Evolutionary conservation across 2,888 invertebrate species (phyloP).

Genomic region (Caradrina clavipalpis): DNA sequence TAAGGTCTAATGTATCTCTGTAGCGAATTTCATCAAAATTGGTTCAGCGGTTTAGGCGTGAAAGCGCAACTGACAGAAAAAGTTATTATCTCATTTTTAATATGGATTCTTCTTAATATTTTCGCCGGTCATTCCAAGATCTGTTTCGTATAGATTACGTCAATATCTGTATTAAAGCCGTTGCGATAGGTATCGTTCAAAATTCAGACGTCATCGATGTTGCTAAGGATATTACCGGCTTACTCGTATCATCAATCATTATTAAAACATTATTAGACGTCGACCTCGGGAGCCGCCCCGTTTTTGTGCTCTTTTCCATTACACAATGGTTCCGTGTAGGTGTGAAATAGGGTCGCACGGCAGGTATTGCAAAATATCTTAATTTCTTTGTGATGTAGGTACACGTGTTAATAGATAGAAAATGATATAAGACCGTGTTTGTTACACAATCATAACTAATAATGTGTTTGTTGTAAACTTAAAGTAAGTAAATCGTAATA

Average conservation of each 20-base stretch:
- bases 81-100: no score
- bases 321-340: slow-evolving; percentile 62
- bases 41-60: no score
- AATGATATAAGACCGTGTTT: slow-evolving; percentile 5
- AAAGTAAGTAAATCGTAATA: neutral
- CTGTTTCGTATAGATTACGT: slow-evolving; percentile 27
- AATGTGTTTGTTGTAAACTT: neutral
- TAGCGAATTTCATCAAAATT: no score
- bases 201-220: slow-evolving; percentile 55
- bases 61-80: no score
- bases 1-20: no score
- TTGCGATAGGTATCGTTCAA: slow-evolving; percentile 51
- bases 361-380: slow-evolving; percentile 48
- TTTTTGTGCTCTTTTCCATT: slow-evolving; percentile 63
- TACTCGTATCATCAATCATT: slow-evolving; percentile 64
- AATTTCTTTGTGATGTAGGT: slow-evolving; percentile 25
- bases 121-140: slow-evolving; percentile 25
- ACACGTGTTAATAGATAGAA: slow-evolving; percentile 14
- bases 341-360: slow-evolving; percentile 52
- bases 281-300: slow-evolving; percentile 65
- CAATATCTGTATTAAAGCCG: slow-evolving; percentile 40
- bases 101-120: slow-evolving; percentile 4
- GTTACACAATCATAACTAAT: slow-evolving; percentile 8
- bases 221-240: slow-evolving; percentile 53
- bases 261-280: slow-evolving; percentile 67